Percentiles rank a stretch among this genome's conserved stretches.
These are phyloP conservation scores for Amphipoea oculea DNA, from an alignment of 2,888 invertebrate genomes.

Conservation along the genomic window DNA sequence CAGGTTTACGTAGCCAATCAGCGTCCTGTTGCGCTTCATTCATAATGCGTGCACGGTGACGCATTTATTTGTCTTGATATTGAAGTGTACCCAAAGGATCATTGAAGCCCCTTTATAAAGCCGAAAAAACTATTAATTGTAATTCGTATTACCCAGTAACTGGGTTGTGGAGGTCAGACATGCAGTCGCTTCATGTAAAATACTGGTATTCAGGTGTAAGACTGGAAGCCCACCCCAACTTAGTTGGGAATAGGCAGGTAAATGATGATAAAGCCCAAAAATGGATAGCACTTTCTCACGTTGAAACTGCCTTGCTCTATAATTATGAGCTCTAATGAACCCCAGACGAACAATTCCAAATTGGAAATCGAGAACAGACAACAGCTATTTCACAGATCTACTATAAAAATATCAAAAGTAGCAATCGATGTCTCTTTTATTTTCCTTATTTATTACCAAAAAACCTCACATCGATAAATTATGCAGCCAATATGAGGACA, in stretches of 20 bases:
- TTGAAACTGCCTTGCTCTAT: background rate
- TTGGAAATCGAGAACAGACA: conserved; percentile 6
- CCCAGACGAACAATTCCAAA: background rate
- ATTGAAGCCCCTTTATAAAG: background rate
- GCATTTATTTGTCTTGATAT: background rate
- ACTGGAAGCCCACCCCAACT: background rate
- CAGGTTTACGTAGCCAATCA: background rate
- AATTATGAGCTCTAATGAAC: background rate
- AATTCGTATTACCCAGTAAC: background rate
- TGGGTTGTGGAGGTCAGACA: background rate
- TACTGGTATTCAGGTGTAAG: background rate
- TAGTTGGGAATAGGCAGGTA: background rate
- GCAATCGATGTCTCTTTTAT: background rate
- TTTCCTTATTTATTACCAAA: conserved; percentile 3
- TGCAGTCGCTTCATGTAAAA: background rate
- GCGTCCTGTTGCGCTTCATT: conserved; percentile 3
- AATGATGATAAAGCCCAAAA: background rate
- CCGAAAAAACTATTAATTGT: background rate
- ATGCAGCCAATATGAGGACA: background rate
- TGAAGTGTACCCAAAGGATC: background rate
- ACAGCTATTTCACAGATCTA: background rate
- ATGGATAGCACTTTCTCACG: background rate
- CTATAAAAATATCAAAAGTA: background rate
- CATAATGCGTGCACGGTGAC: background rate
- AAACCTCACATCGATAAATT: background rate